Conservation (phyloP, 1,140 invertebrate species). For the Drosophila miranda region DNA sequence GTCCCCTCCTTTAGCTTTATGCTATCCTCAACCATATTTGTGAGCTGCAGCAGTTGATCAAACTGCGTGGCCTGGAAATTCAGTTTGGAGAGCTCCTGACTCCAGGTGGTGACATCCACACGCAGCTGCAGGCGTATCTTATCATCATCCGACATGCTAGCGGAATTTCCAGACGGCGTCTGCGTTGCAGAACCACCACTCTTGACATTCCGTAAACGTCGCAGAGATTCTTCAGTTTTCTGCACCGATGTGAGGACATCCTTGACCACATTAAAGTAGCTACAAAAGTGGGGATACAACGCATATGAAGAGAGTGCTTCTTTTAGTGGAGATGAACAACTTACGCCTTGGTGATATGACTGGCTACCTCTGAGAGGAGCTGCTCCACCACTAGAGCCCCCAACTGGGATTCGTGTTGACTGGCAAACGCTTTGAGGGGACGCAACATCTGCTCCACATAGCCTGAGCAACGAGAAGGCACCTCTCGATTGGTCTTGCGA, state of each 20-base stretch:
- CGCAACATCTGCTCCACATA: slow-evolving; percentile 89
- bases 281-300: slow-evolving; percentile 78
- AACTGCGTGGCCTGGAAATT: slow-evolving; percentile 64
- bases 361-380: slow-evolving; percentile 85
- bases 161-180: slow-evolving; percentile 79
- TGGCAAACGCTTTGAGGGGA: slow-evolving; percentile 85
- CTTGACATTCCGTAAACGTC: slow-evolving; percentile 92
- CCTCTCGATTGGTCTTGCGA: slow-evolving; percentile 94
- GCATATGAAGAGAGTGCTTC: not conserved
- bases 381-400: slow-evolving; percentile 83
- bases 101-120: slow-evolving; percentile 90
- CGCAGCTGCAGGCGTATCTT: slow-evolving; percentile 95
- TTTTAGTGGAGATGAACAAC: slow-evolving; percentile 57
- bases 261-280: slow-evolving; percentile 90
- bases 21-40: slow-evolving; percentile 69
- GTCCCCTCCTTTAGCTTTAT: slow-evolving; percentile 60
- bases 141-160: slow-evolving; percentile 90
- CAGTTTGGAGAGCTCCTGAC: slow-evolving; percentile 60
- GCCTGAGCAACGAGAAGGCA: slow-evolving; percentile 89
- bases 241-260: slow-evolving; percentile 96
- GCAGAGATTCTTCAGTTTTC: slow-evolving; percentile 96
- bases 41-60: slow-evolving; percentile 59
- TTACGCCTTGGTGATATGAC: slow-evolving; percentile 87
- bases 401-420: slow-evolving; percentile 84
- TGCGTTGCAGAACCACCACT: slow-evolving; percentile 71